Percentiles rank a stretch among this genome's conserved stretches.
phyloP scores from a whole-genome alignment of 2,113 vertebrate genomes.

The Leptodactylus fuscus region DNA sequence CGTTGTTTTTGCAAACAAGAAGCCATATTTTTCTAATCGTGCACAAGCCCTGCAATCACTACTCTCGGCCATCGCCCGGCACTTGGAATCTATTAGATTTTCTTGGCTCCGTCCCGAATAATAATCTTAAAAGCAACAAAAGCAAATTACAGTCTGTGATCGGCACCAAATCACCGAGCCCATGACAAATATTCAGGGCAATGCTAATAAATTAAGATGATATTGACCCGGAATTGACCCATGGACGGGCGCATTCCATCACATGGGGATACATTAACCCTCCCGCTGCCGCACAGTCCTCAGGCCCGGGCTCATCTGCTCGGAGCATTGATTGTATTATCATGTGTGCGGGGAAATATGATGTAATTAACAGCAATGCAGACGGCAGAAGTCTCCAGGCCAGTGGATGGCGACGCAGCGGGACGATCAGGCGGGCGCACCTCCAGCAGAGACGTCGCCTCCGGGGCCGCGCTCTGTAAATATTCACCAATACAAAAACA shows the following conservation, averaged over 20 bases:
- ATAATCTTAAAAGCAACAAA: constrained; percentile 23
- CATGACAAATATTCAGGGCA: constrained; percentile 5
- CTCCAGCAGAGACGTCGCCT: background rate
- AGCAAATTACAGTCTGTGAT: constrained; percentile 17
- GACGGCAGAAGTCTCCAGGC: constrained; percentile 56
- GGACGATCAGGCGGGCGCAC: background rate
- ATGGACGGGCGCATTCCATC: background rate
- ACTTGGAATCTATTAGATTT: background rate
- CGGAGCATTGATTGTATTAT: constrained; percentile 33
- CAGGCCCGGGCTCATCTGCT: background rate
- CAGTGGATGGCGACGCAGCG: background rate
- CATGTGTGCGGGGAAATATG: background rate
- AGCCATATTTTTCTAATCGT: background rate
- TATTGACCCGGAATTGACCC: constrained; percentile 11
- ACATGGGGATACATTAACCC: background rate
- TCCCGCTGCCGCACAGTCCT: background rate
- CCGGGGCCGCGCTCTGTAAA: background rate
- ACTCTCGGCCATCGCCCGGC: background rate
- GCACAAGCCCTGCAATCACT: background rate
- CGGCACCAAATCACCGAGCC: background rate
- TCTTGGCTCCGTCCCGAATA: background rate
- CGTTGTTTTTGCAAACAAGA: background rate
- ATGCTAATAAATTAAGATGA: background rate
- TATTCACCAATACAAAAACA: background rate
- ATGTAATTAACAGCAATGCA: constrained; percentile 5